Evolutionary conservation across 2,797 vertebrate genomes (phyloP).

Genomic region (Lophotriccus pileatus): DNA sequence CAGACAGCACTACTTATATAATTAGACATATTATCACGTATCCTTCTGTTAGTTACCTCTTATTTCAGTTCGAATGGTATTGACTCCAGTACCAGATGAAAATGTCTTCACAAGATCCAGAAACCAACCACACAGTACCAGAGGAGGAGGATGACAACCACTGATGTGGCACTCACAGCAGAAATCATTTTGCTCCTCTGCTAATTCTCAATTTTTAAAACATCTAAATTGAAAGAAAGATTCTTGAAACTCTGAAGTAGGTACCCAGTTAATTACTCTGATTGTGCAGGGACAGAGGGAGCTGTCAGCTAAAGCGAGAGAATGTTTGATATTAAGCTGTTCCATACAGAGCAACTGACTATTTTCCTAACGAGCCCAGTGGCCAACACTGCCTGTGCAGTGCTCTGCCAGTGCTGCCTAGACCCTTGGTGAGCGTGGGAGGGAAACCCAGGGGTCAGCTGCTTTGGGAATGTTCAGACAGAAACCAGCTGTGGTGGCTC

Average conservation of each 20-base stretch:
- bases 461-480: neutral
- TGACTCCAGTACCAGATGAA: neutral
- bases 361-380: neutral
- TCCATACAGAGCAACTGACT: neutral
- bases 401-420: fast-evolving
- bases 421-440: neutral
- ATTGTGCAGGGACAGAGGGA: neutral
- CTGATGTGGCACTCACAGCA: neutral
- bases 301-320: neutral
- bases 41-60: neutral
- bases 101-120: neutral
- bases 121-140: fast-evolving
- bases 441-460: neutral
- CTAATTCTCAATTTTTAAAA: neutral
- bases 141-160: neutral
- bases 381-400: neutral
- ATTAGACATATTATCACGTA: neutral
- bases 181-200: neutral
- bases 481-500: neutral
- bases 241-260: neutral
- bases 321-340: neutral
- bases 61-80: neutral
- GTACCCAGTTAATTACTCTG: neutral
- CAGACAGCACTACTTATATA: neutral
- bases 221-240: neutral